phyloP scores from a whole-genome alignment of 2,888 invertebrate genomes.

The Calliphora vomitoria region DNA sequence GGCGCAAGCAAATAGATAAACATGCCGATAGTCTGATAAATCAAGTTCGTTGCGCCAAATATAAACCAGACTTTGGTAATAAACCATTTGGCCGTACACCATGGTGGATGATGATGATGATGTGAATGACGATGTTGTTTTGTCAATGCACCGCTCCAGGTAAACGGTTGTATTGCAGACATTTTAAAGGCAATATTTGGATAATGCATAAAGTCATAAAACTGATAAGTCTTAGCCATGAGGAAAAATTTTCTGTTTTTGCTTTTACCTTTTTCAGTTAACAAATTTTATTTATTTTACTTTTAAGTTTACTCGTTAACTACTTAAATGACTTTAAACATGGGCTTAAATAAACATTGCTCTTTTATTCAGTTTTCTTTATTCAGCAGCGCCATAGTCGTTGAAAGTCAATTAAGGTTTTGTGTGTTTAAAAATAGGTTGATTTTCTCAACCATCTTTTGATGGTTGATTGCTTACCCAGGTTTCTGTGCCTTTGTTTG shows the following conservation, averaged over 20 bases:
- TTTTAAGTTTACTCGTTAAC: not conserved
- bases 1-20: constrained; percentile 74
- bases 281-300: not conserved
- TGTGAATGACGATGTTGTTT: not conserved
- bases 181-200: constrained; percentile 77
- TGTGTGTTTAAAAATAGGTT: not conserved
- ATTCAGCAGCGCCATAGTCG: not conserved
- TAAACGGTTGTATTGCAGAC: constrained; percentile 75
- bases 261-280: not conserved
- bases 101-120: not conserved
- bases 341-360: constrained; percentile 13
- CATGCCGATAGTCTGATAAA: constrained; percentile 79
- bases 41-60: constrained; percentile 76
- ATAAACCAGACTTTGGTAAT: constrained; percentile 70
- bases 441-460: constrained; percentile 1
- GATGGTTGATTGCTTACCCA: constrained; percentile 13
- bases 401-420: constrained; percentile 50
- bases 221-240: constrained; percentile 56
- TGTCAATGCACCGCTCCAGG: constrained; percentile 71
- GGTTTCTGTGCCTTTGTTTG: not conserved
- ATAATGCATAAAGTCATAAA: constrained; percentile 79
- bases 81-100: not conserved
- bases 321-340: constrained; percentile 11
- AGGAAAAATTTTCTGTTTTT: not conserved
- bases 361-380: constrained; percentile 48